phyloP scores from a whole-genome alignment of 2,888 invertebrate species.

The Chaitophorus viminalis region DNA sequence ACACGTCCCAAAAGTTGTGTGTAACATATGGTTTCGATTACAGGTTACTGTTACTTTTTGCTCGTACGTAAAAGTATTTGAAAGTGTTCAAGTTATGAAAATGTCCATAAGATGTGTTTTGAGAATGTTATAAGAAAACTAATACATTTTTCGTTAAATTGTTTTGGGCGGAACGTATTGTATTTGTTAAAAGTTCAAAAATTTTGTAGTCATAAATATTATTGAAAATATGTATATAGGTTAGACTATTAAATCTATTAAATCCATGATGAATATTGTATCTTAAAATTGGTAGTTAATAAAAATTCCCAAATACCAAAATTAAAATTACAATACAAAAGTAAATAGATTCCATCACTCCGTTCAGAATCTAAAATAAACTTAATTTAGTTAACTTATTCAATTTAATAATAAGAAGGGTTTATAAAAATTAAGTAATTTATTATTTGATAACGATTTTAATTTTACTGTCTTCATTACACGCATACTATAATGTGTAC shows the following conservation, averaged over 20 bases:
- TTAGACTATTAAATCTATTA: too few species aligned
- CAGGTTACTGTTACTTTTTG: background rate
- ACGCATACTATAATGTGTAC: too few species aligned
- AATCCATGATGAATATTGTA: background rate
- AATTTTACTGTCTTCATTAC: too few species aligned
- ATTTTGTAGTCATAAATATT: background rate
- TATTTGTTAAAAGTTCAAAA: background rate
- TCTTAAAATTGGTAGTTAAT: background rate
- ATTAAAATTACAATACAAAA: too few species aligned
- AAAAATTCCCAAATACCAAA: too few species aligned
- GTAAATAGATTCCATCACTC: too few species aligned
- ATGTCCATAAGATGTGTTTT: background rate
- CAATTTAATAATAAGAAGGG: too few species aligned
- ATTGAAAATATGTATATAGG: background rate
- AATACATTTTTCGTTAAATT: background rate
- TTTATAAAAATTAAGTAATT: too few species aligned
- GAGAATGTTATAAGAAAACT: background rate
- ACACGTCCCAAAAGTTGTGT: conserved; percentile 3
- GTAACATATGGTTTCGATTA: conserved; percentile 23
- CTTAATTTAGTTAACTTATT: too few species aligned
- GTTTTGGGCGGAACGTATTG: background rate
- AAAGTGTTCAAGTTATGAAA: background rate
- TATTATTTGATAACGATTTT: too few species aligned
- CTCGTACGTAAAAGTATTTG: background rate
- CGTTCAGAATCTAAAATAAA: too few species aligned